Percentiles rank a stretch among this genome's conserved stretches.
Evolutionary conservation across 2,888 invertebrate species (phyloP).

Genomic region (Stegophylla sp.): DNA sequence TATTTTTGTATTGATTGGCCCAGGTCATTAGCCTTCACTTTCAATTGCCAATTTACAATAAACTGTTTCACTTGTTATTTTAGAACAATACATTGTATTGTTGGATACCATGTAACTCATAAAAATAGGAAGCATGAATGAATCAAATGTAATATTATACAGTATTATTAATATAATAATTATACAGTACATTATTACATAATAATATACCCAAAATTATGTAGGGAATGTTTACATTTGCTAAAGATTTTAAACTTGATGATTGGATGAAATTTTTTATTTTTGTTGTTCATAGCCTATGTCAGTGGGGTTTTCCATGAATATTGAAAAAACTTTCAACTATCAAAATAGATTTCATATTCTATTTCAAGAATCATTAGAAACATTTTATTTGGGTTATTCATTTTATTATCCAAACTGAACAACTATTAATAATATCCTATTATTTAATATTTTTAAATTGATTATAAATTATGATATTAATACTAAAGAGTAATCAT

Average conservation of each 20-base stretch:
- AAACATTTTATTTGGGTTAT: not conserved
- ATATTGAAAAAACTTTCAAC: no score
- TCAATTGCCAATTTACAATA: conserved; percentile 50
- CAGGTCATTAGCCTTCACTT: conserved; percentile 57
- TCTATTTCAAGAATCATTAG: not conserved
- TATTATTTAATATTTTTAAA: no score
- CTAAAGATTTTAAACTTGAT: no score
- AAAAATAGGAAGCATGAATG: conserved; percentile 7
- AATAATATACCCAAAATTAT: no score
- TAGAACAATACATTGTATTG: conserved; percentile 25
- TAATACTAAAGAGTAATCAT: no score
- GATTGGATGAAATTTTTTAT: no score
- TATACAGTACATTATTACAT: not conserved
- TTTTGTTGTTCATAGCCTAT: no score
- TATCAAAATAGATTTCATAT: not conserved
- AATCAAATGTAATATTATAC: conserved; percentile 13
- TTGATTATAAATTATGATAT: no score
- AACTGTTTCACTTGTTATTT: conserved; percentile 31
- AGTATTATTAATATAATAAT: not conserved
- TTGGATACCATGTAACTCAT: conserved; percentile 6
- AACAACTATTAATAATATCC: no score
- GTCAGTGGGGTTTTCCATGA: no score
- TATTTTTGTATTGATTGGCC: conserved; percentile 40
- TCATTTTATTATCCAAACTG: not conserved
- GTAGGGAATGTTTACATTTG: no score